Conservation (phyloP, 2,888 invertebrate species). For the Amorpha juglandis region DNA sequence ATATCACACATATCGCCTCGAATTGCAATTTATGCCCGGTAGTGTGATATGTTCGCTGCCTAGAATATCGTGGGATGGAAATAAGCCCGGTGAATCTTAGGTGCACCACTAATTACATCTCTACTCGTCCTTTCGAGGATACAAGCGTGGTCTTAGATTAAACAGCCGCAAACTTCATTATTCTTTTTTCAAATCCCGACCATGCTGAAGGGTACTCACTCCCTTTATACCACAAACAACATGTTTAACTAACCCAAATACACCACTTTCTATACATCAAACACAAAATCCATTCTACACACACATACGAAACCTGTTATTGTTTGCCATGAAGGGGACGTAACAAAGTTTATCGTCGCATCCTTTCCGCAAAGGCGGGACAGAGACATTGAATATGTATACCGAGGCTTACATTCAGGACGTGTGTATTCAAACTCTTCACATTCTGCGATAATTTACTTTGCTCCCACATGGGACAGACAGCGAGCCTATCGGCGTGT, state of each 20-base stretch:
- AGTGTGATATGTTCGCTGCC: too few relatives aligned
- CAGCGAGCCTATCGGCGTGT: slow-evolving; percentile 15
- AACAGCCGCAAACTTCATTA: too few relatives aligned
- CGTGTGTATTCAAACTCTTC: slow-evolving; percentile 19
- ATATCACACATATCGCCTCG: too few relatives aligned
- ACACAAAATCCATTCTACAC: not conserved
- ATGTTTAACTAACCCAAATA: not conserved
- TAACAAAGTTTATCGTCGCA: slow-evolving; percentile 6
- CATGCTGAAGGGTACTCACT: too few relatives aligned
- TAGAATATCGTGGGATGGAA: too few relatives aligned
- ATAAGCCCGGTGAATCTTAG: too few relatives aligned
- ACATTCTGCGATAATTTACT: slow-evolving; percentile 23
- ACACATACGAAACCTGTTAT: slow-evolving; percentile 7
- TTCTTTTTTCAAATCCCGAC: too few relatives aligned
- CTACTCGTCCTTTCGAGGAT: too few relatives aligned
- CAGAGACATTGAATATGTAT: slow-evolving; percentile 16
- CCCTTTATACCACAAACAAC: not conserved
- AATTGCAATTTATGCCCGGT: too few relatives aligned
- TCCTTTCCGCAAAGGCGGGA: not conserved
- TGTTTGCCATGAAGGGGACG: slow-evolving; percentile 5
- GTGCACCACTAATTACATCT: too few relatives aligned
- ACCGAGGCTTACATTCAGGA: slow-evolving; percentile 5
- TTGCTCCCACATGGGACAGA: slow-evolving; percentile 22
- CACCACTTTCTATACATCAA: not conserved
- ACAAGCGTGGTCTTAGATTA: too few relatives aligned